Evolutionary conservation across 2,797 vertebrate species (phyloP).

Genomic region (Micropoecilia bifurca): DNA sequence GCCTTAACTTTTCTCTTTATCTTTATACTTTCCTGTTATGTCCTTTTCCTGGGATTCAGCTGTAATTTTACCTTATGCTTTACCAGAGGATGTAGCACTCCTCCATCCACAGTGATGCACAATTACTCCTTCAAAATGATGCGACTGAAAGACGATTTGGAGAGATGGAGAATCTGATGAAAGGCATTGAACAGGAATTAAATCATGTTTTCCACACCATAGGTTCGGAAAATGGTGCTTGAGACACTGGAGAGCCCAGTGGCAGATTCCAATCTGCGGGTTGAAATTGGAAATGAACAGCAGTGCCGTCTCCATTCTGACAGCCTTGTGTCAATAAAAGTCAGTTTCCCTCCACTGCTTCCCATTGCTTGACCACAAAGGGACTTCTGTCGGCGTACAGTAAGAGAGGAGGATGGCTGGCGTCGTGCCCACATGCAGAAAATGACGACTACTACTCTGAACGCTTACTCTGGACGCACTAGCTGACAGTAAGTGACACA

Average conservation of each 20-base stretch:
- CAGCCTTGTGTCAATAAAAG: slow-evolving; percentile 80
- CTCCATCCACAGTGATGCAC: slow-evolving; percentile 69
- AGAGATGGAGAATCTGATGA: slow-evolving; percentile 78
- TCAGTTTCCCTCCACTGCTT: slow-evolving; percentile 75
- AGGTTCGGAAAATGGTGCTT: slow-evolving; percentile 78
- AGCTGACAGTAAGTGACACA: not conserved
- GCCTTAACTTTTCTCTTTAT: slow-evolving; percentile 4
- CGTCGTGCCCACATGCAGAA: slow-evolving; percentile 48
- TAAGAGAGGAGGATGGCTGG: slow-evolving; percentile 33
- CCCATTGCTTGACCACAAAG: slow-evolving; percentile 68
- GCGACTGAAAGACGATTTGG: slow-evolving; percentile 73
- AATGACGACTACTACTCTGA: slow-evolving; percentile 24
- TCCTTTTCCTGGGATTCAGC: not conserved
- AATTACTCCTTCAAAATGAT: slow-evolving; percentile 74
- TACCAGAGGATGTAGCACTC: slow-evolving; percentile 64
- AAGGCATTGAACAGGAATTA: slow-evolving; percentile 81
- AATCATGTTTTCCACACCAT: slow-evolving; percentile 82
- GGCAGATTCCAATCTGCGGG: slow-evolving; percentile 77
- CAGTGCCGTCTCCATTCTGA: slow-evolving; percentile 74
- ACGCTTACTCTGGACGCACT: slow-evolving; percentile 27
- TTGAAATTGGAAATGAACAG: slow-evolving; percentile 82
- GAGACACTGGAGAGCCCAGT: slow-evolving; percentile 72
- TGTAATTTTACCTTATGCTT: slow-evolving; percentile 49
- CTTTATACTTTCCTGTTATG: slow-evolving; percentile 3
- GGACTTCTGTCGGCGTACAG: slow-evolving; percentile 61